A percentile compares a stretch with the other conserved stretches of the same genome.
These are phyloP conservation scores for Prietella phreatophila DNA, from an alignment of 2,113 vertebrate species.

Conservation along the genomic window DNA sequence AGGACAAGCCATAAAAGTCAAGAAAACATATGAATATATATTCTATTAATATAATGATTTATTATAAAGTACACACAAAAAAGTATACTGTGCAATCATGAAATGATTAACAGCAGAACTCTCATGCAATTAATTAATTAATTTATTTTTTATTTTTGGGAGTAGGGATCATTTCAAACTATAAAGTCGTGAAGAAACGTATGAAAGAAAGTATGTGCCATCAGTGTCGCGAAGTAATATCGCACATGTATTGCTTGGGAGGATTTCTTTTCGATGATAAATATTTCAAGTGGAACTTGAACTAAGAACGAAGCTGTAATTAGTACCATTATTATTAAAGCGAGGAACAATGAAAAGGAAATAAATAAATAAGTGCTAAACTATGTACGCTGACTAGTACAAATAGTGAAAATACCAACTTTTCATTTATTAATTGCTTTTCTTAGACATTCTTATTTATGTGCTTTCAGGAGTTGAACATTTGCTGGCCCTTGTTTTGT, in stretches of 20 bases:
- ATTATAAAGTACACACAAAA: background rate
- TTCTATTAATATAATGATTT: background rate
- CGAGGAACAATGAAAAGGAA: background rate
- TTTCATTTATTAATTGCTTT: too few species aligned
- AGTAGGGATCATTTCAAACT: background rate
- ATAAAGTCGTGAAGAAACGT: background rate
- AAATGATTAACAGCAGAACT: background rate
- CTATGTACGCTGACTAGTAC: background rate
- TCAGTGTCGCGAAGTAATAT: background rate
- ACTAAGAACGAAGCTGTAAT: background rate
- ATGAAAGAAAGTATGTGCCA: background rate
- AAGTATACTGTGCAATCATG: background rate
- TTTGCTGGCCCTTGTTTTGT: background rate
- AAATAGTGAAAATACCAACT: background rate
- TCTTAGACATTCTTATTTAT: background rate
- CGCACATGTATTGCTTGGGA: background rate
- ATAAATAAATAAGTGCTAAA: background rate
- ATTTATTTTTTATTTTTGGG: too few species aligned
- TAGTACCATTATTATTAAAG: background rate
- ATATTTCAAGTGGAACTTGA: background rate
- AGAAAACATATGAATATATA: background rate
- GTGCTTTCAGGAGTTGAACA: background rate
- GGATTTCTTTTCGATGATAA: background rate
- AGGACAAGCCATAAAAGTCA: background rate
- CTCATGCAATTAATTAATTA: background rate